phyloP scores from a whole-genome alignment of 2,113 vertebrate genomes.

The Thalassoma bifasciatum region DNA sequence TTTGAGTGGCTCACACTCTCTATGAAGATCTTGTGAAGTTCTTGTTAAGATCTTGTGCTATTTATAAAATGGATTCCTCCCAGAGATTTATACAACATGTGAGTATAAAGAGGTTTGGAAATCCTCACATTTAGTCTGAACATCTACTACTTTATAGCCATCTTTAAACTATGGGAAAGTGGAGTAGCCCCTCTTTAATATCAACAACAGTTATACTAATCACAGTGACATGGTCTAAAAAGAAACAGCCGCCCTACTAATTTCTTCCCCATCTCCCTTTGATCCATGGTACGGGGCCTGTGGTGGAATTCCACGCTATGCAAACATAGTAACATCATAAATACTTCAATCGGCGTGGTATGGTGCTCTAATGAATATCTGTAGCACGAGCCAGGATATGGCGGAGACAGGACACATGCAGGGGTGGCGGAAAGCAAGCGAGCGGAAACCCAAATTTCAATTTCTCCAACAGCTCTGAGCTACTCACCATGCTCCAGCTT shows the following conservation, averaged over 20 bases:
- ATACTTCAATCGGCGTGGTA: constrained; percentile 1
- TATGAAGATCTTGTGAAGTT: too few species aligned
- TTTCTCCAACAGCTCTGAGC: constrained; percentile 69
- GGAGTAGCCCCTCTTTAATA: too few species aligned
- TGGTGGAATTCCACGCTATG: constrained; percentile 26
- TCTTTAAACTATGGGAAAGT: too few species aligned
- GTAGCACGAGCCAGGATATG: neutral
- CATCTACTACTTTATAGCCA: too few species aligned
- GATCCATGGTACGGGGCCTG: constrained; percentile 13
- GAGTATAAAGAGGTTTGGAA: too few species aligned
- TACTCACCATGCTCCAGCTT: constrained; percentile 53
- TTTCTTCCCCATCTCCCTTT: neutral
- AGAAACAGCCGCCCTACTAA: neutral
- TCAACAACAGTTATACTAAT: constrained; percentile 23
- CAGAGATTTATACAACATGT: too few species aligned
- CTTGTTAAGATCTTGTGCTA: too few species aligned
- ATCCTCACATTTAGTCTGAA: too few species aligned
- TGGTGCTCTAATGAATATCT: constrained; percentile 37
- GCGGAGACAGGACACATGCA: constrained; percentile 21
- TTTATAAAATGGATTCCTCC: too few species aligned
- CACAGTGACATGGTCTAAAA: neutral
- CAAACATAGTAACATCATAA: constrained; percentile 41
- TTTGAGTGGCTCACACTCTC: too few species aligned
- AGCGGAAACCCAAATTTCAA: constrained; percentile 66
- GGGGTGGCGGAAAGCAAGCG: constrained; percentile 40